A percentile compares a stretch with the other conserved stretches of the same genome.
These are phyloP conservation scores for Tenthredo livida DNA, from an alignment of 2,888 invertebrate genomes.

Conservation along the genomic window DNA sequence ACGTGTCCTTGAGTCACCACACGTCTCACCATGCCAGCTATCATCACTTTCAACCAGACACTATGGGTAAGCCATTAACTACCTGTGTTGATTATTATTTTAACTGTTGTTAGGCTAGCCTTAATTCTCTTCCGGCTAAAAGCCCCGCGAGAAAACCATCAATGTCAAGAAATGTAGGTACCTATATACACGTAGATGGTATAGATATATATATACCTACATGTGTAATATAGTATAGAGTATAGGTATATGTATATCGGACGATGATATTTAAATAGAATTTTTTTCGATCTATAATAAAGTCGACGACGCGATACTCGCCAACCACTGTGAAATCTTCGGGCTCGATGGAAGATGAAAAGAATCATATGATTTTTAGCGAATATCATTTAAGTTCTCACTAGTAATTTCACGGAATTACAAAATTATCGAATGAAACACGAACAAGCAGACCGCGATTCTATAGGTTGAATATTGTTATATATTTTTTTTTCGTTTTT, in stretches of 20 bases:
- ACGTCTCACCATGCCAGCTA: slow-evolving; percentile 74
- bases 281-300: not conserved
- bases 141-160: slow-evolving; percentile 39
- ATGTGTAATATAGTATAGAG: not conserved
- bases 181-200: not conserved
- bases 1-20: slow-evolving; percentile 75
- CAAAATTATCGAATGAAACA: too few species aligned
- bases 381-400: too few species aligned
- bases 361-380: too few species aligned
- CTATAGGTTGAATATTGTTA: too few species aligned
- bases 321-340: not conserved
- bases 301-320: not conserved
- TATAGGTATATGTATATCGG: not conserved
- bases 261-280: not conserved
- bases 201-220: not conserved
- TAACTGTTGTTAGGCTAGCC: slow-evolving; percentile 9
- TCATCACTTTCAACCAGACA: slow-evolving; percentile 75
- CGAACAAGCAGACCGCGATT: too few species aligned
- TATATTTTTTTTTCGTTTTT: too few species aligned
- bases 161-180: slow-evolving; percentile 7
- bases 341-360: not conserved
- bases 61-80: slow-evolving; percentile 68
- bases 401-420: too few species aligned
- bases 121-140: slow-evolving; percentile 33
- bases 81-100: slow-evolving; percentile 28